Base-by-base conservation (phyloP, 2,797 vertebrate species). In the Paguma larvata region DNA sequence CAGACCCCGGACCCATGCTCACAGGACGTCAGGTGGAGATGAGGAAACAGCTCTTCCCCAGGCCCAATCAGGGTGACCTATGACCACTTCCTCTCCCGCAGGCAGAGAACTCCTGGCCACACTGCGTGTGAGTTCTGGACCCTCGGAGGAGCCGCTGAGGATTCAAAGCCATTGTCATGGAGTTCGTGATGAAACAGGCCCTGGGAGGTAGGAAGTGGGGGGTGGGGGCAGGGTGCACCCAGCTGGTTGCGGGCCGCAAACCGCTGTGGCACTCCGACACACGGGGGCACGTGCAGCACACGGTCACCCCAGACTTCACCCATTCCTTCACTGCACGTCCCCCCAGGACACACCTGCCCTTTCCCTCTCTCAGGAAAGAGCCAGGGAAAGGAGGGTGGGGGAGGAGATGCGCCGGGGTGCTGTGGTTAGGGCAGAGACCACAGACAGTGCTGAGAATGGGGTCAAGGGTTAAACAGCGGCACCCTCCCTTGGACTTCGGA, bases 141-240 rank as follows among this genome's bases (percentile, higher is more conserved):
- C 85, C 85, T 30, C 10, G 7, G 73, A 94, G 89, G 38, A 85
- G 68, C 80, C 2, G 1, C 87, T 41, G 92, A 96, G 89, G 96
- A 92, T 16, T 3, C 84, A 2, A 67, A 87, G 86, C 95, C 80
- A 32, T 82, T 30, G 0, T 10, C 95, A 98, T 98, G 98, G 98
- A 98, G 92, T 98, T 98, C 4, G 98, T 98, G 92, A 98, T 98
- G 97, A 98, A 98, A 12, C 84, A 92, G 72, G 94, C 90, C 72
- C 78, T 96, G 16, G 90, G 97, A 96, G 96, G 94, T 93, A 97
- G 77, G 95, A n/a, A 2, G 4, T 7, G 48, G 21, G 27, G 21
- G 0, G 14, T 3, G 10, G 34, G 89, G 72, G 16, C 27, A 32
- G 6, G n/a, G 3, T 48, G 51, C 53, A 2, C 23, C 41, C 53